Conservation (phyloP, 2,797 vertebrate genomes). For the Psittacula derbiana region DNA sequence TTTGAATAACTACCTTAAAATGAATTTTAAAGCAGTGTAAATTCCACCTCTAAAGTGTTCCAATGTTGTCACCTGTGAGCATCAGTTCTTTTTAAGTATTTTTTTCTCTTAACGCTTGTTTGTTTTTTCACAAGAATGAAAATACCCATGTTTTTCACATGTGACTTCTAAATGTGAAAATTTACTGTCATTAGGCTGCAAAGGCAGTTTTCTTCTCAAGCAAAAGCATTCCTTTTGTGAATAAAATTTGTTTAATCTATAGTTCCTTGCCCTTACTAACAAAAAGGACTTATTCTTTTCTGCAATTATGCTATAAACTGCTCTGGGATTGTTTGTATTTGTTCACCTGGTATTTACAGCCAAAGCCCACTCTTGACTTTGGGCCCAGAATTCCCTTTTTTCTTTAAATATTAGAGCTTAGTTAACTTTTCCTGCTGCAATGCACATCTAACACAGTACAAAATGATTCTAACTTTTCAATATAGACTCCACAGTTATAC, state of each 20-base stretch:
- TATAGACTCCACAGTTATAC: not conserved
- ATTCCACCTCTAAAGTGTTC: not conserved
- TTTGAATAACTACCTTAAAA: not conserved
- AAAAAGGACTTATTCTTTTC: not conserved
- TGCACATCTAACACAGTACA: not conserved
- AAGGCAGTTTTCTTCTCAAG: not conserved
- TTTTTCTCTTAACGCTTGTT: not conserved
- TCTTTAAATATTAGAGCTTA: not conserved
- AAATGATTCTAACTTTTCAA: not conserved
- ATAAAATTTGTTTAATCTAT: not conserved
- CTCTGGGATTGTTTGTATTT: not conserved
- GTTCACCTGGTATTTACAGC: not conserved
- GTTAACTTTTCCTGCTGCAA: not conserved
- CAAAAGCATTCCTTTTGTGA: not conserved
- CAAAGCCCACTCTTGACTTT: not conserved
- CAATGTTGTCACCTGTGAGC: not conserved
- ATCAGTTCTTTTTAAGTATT: not conserved
- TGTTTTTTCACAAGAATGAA: not conserved
- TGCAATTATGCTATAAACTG: not conserved
- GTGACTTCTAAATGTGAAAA: not conserved
- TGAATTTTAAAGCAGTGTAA: not conserved
- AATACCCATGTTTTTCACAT: fast-evolving
- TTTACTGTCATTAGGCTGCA: not conserved
- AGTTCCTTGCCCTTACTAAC: not conserved
- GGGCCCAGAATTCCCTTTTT: not conserved